Percentiles rank a stretch among this genome's conserved stretches.
Conservation (phyloP, 2,797 vertebrate genomes). For the Acanthiza pusilla region DNA sequence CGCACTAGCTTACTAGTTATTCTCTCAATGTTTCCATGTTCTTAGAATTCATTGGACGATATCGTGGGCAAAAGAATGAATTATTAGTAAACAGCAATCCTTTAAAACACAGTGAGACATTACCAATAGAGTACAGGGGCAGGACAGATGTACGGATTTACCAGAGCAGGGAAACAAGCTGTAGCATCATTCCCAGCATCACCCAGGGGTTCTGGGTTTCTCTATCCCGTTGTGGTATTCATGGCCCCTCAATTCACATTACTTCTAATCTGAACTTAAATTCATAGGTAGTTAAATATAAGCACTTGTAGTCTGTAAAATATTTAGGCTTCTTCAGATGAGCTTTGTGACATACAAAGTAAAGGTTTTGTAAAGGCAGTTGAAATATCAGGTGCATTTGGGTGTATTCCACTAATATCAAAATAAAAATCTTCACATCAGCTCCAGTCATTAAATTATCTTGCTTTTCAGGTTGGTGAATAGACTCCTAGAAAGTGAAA, state of each 20-base stretch:
- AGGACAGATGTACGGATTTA: neutral
- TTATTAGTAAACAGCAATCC: neutral
- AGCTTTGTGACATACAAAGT: neutral
- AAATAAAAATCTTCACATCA: neutral
- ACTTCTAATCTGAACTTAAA: neutral
- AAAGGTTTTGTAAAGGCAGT: neutral
- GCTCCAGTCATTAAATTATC: neutral
- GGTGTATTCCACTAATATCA: neutral
- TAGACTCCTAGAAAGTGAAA: neutral
- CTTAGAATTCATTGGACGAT: neutral
- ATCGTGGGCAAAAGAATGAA: neutral
- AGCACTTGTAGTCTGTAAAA: neutral
- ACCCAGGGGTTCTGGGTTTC: neutral
- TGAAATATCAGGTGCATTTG: neutral
- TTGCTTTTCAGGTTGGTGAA: neutral
- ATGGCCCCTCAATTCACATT: neutral
- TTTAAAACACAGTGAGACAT: neutral
- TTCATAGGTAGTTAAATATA: neutral
- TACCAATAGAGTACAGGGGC: neutral
- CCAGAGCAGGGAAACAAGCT: neutral
- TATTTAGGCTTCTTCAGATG: neutral
- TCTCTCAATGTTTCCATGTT: neutral
- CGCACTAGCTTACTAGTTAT: neutral
- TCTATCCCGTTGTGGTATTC: neutral
- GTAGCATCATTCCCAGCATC: neutral